Evolutionary conservation across 2,113 vertebrate genomes (phyloP), one percentile per base, ranked within the genome.

Genomic region (Gallinago jamesoni): DNA sequence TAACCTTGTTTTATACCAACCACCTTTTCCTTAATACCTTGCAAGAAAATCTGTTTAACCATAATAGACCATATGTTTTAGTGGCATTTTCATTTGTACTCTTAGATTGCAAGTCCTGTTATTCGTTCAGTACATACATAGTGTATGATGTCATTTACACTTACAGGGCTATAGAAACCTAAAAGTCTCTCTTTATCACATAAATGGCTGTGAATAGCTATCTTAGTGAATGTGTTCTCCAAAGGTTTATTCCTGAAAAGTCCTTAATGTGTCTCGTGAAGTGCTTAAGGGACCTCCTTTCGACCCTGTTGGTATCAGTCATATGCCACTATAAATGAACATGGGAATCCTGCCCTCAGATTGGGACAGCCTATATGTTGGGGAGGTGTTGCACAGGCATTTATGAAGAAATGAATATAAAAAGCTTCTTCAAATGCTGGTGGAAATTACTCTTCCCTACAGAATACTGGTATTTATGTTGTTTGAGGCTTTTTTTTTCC

Each of bases 61-160:
- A 50, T 78, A 89, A 67, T 16, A 75, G 56, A 50, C 45, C 66
- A 69, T 89, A 84, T 62, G 76, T 64, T 95, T 88, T 89, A 89
- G 73, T 84, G 78, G 24, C 77, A 82, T 95, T 96, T 92, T 87
- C 76, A 73, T 92, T 87, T 75, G 57, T 76, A 84, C 56, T 37
- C 89, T 81, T 50, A 35, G 53, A 72, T 79, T 90, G 18, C 62
- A 87, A 76, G 20, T 87, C 57, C 62, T 89, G 66, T 92, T 96
- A 76, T 78, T 94, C 66, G 56, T 84, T 92, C 80, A 72, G 39
- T 53, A 41, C 27, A 15, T 84, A 72, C 15, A 27, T 56, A 62
- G 21, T 59, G 7, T 64, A 22, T 75, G 78, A 64, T 69, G 69
- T 35, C 75, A 88, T 83, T 95, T 94, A 88, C 63, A 78, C 56